Conservation (phyloP, 1,140 invertebrate species). For the Helicoverpa armigera region DNA sequence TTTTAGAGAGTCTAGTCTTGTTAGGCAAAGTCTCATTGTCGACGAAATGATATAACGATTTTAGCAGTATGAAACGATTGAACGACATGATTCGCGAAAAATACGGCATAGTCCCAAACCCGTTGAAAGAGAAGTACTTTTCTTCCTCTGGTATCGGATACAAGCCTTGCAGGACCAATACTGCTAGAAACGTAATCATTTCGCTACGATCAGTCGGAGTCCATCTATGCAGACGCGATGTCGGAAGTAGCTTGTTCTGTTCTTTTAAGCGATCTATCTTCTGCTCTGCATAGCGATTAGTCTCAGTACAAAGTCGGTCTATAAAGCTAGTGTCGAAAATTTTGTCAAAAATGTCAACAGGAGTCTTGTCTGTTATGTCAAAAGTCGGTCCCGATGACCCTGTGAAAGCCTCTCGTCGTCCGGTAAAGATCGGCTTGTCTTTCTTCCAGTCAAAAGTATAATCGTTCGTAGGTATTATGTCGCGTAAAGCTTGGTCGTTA, state of each 20-base stretch:
- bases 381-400: conserved; percentile 9
- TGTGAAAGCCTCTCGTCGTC: background rate
- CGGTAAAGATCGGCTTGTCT: background rate
- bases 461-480: too few relatives aligned
- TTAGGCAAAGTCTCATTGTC: conserved; percentile 1
- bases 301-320: conserved; percentile 49
- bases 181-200: conserved; percentile 6
- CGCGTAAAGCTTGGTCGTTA: too few relatives aligned
- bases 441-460: conserved; percentile 3
- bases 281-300: conserved; percentile 29
- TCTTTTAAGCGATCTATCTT: too few relatives aligned
- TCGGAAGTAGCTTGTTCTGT: too few relatives aligned
- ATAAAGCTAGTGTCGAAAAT: conserved; percentile 53
- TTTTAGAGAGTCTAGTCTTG: background rate
- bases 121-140: background rate
- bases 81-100: background rate
- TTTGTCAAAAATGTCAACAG: conserved; percentile 54
- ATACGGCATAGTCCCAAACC: conserved; percentile 11
- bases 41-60: background rate
- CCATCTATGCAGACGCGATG: background rate
- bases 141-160: conserved; percentile 10
- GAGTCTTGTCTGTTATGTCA: conserved; percentile 4
- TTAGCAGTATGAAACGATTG: conserved; percentile 9
- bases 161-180: background rate
- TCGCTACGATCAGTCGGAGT: background rate